Evolutionary conservation across 2,797 vertebrate genomes (phyloP).

Genomic region (Chelon labrosus): DNA sequence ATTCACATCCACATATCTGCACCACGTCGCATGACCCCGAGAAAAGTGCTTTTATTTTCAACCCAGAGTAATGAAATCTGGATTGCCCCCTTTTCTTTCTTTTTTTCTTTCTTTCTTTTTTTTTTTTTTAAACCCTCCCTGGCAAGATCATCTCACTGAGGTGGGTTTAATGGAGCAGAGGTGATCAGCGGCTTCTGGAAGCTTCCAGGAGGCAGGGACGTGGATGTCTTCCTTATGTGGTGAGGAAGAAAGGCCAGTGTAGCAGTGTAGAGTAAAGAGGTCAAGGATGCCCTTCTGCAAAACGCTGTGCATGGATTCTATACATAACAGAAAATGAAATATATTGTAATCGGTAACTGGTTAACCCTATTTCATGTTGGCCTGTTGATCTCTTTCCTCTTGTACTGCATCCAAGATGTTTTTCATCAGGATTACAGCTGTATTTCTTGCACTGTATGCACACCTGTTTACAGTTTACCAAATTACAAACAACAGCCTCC

Average conservation of each 20-base stretch:
- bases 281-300: neutral
- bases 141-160: slow-evolving; percentile 40
- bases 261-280: slow-evolving; percentile 20
- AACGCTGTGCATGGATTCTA: neutral
- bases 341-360: neutral
- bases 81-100: slow-evolving; percentile 39
- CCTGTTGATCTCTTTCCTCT: no score
- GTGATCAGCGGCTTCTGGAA: slow-evolving; percentile 60
- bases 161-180: slow-evolving; percentile 67
- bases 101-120: slow-evolving; percentile 11
- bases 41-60: slow-evolving; percentile 82
- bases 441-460: no score
- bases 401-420: no score
- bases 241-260: slow-evolving; percentile 3
- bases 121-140: slow-evolving; percentile 37
- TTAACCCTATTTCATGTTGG: no score
- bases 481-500: no score
- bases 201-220: slow-evolving; percentile 36
- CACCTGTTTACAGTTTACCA: no score
- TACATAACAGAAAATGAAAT: neutral
- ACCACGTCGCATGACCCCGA: slow-evolving; percentile 63
- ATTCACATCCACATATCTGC: slow-evolving; percentile 78
- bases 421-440: no score
- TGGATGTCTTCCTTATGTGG: slow-evolving; percentile 22
- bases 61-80: slow-evolving; percentile 67